Base-by-base conservation (phyloP, 2,888 invertebrate genomes). In the Drosophila testacea region DNA sequence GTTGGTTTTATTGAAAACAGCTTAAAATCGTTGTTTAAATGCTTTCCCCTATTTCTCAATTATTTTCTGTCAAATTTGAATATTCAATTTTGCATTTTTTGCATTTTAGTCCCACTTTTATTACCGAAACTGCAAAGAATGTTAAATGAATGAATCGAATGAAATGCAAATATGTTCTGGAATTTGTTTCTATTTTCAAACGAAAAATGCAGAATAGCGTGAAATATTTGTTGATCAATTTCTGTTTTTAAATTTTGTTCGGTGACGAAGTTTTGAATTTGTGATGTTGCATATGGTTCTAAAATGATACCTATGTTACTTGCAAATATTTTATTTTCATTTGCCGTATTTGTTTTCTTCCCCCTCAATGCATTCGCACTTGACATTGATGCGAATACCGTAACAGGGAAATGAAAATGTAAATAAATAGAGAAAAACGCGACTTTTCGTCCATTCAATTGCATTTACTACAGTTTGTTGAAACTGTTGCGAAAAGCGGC, bases 391-490 rank as follows among this genome's bases (percentile, higher is more conserved):
- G 71, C 79, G 74, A 69, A 71, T 74, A 68, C 76, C 71, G 76
- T 64, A 81, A 73, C 71, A 66, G 74, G 42, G 47, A 73, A 79
- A 74, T 70, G 81, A 46, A 75, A 81, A 73, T 73, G 81, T 79
- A 83, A 83, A 83, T 81, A 86, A 79, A 73, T 70, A 66, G 52
- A 72, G 36, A 64, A 77, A 73, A 80, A 60, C 79, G 77, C 81
- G 77, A 81, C 77, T 79, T 83, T 85, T 72, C 77, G 66, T 73
- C 72, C 79, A 86, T 79, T 86, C 79, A 84, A 83, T 83, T 83
- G 81, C 81, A 81, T 83, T 83, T 77, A 75, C 80, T 82, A 82
- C 69, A 46, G 51, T 48, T 70, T 50, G 56, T 44, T 42, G 52
- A 59, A 61, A 55, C 50, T 32, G 60, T 64, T 55, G 16, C 56